Percentiles rank a stretch among this genome's conserved stretches.
These are phyloP conservation scores for Cerceris ruficornis DNA, from an alignment of 2,888 invertebrate species.

Conservation along the genomic window DNA sequence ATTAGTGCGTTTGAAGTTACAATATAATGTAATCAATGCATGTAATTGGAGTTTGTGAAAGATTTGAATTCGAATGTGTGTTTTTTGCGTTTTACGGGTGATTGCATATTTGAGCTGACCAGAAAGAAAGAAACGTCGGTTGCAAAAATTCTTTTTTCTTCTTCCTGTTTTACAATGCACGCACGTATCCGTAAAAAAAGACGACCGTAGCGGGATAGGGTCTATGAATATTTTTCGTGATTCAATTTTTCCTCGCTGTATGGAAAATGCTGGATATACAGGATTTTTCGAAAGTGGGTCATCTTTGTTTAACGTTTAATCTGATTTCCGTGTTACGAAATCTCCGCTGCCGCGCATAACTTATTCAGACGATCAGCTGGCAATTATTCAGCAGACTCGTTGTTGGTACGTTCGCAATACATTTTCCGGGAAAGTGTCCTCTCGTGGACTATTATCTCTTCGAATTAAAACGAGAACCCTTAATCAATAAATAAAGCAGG, in stretches of 20 bases:
- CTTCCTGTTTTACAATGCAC: not conserved
- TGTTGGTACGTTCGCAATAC: too few species aligned
- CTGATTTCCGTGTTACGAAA: slow-evolving; percentile 1
- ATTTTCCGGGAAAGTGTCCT: too few species aligned
- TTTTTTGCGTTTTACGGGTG: too few species aligned
- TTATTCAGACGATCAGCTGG: too few species aligned
- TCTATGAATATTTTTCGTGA: not conserved
- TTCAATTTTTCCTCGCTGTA: slow-evolving; percentile 8
- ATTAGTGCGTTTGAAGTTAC: too few species aligned
- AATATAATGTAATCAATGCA: too few species aligned
- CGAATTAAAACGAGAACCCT: too few species aligned
- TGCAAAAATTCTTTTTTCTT: not conserved
- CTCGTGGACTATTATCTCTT: slow-evolving; percentile 5
- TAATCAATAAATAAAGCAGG: too few species aligned
- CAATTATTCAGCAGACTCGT: too few species aligned
- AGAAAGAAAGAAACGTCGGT: not conserved
- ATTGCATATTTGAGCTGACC: not conserved
- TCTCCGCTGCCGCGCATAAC: slow-evolving; percentile 1
- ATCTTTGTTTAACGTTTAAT: slow-evolving; percentile 22
- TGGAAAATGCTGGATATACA: not conserved
- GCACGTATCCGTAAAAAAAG: not conserved
- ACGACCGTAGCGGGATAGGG: not conserved
- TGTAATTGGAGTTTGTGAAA: too few species aligned
- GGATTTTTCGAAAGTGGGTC: slow-evolving; percentile 27
- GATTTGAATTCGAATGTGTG: too few species aligned